Conservation (phyloP, 2,113 vertebrate genomes). For the Spilogale gracilis region DNA sequence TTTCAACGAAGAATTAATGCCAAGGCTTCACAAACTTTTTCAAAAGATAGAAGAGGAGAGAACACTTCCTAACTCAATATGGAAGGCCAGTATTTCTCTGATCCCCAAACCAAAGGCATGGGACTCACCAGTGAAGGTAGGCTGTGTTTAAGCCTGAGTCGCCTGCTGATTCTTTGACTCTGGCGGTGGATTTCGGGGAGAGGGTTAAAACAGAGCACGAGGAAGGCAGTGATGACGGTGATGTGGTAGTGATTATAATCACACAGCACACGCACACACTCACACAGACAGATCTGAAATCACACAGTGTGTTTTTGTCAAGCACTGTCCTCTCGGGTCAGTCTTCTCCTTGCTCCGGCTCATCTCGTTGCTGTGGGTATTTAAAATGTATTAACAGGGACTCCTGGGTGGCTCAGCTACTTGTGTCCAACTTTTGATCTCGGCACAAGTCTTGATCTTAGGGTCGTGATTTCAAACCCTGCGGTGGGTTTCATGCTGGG, state of each 20-base stretch:
- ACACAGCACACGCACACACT: background rate
- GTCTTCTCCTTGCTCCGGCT: background rate
- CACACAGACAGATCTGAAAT: background rate
- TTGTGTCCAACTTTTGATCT: background rate
- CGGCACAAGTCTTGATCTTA: background rate
- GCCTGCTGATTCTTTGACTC: background rate
- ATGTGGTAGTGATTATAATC: background rate
- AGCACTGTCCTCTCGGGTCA: background rate
- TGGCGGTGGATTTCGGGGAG: background rate
- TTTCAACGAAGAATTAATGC: background rate
- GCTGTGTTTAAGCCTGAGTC: background rate
- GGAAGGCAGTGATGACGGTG: background rate
- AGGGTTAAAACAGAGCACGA: fast-evolving
- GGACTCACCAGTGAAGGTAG: background rate
- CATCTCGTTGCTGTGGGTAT: background rate
- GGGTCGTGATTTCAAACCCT: background rate
- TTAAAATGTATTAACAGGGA: background rate
- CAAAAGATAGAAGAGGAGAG: background rate
- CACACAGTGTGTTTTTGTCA: background rate
- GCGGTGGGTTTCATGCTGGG: background rate
- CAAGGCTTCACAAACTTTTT: background rate
- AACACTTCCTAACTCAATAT: background rate
- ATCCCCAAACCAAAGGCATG: background rate
- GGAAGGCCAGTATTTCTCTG: background rate
- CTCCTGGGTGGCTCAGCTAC: background rate